Percentiles rank a stretch among this genome's conserved stretches.
Evolutionary conservation across 2,888 invertebrate species (phyloP).

Genomic region (Ophion obscuratus): DNA sequence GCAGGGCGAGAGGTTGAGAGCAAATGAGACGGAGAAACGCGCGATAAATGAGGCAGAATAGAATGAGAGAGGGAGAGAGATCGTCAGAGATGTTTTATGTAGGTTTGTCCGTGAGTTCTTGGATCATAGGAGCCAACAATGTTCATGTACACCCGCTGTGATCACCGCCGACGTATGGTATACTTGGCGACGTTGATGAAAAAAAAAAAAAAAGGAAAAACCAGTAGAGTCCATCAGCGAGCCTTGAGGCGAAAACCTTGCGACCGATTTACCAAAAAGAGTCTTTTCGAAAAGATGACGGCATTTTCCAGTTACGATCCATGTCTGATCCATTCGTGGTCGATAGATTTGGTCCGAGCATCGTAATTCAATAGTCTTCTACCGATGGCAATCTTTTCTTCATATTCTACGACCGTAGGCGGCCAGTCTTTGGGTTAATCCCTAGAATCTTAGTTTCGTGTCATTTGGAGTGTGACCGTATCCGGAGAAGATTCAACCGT

Average conservation of each 20-base stretch:
- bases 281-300: constrained; percentile 10
- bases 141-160: neutral
- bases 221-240: neutral
- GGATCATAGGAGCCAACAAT: constrained; percentile 15
- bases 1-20: constrained; percentile 32
- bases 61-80: constrained; percentile 19
- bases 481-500: constrained; percentile 21
- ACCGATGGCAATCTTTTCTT: neutral
- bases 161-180: constrained; percentile 13
- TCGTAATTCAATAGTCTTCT: neutral
- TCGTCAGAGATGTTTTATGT: neutral
- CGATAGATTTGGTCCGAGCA: neutral
- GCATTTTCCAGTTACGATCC: constrained; percentile 5
- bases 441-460: neutral
- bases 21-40: constrained; percentile 29
- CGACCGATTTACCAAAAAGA: constrained; percentile 40
- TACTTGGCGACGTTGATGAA: constrained; percentile 2
- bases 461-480: neutral
- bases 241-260: constrained; percentile 27
- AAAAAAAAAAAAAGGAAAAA: constrained; percentile 1
- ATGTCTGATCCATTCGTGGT: neutral
- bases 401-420: neutral
- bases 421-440: neutral
- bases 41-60: constrained; percentile 37
- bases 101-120: neutral